Base-by-base conservation (phyloP, 2,888 invertebrate species). In the Plemyria rubiginata region DNA sequence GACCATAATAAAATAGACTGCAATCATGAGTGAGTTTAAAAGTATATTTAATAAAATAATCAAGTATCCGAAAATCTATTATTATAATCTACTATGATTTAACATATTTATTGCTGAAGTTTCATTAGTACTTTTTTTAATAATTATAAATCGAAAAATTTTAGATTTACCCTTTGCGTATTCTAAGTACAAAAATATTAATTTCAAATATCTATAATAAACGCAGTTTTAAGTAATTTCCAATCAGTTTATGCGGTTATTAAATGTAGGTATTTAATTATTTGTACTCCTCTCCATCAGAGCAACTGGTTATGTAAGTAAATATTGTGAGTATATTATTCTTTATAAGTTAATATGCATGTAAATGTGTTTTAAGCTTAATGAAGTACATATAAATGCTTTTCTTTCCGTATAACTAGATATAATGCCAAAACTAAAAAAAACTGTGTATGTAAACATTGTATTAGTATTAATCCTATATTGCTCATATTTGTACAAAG, bases 401-500 rank as follows among this genome's bases (percentile, higher is more conserved):
- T 72, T 77, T 79, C 69, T 76, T 71, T 79, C 79, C 86, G 84
- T 81, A 81, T 86, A 85, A 86, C 84, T 87, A 86, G 72, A 74
- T 83, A 83, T 79, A 76, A 82, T 90, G 86, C 87, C 79, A 73
- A 87, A 83, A 85, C 85, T 88, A 87, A 87, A 82, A 84, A 88
- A 88, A 85, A 81, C 85, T 77, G 80, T 86, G 84, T n/a, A 64
- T 22, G 52, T 55, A 36, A 43, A 67, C 60, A 65, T 70, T 56
- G 76, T 76, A 77, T 77, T 86, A 84, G 83, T 86, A 82, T 72
- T 82, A 85, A 85, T 83, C 74, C 89, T 92, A 92, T 92, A 92
- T 92, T 92, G 92, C 92, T 92, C 85, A 84, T 89, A 81, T 92
- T 92, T 92, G 92, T 92, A 92, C 92, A 92, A 91, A 90, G 91